phyloP scores from a whole-genome alignment of 1,140 invertebrate genomes.

The Hycleus cichorii region DNA sequence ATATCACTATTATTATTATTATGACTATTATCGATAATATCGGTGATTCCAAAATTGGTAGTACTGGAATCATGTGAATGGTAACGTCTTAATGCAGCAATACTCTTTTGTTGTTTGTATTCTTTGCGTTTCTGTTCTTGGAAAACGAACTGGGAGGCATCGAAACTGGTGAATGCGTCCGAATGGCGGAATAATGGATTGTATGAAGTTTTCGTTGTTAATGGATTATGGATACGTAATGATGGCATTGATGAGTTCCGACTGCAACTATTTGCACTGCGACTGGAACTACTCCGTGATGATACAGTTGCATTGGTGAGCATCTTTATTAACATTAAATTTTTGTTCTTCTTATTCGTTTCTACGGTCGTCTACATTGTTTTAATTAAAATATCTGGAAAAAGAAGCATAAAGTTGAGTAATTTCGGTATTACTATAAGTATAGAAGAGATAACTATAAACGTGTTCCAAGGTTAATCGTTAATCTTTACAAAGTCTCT shows the following conservation, averaged over 20 bases:
- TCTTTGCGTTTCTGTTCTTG: slow-evolving; percentile 24
- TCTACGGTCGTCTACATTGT: neutral
- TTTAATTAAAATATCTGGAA: neutral
- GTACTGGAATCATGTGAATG: slow-evolving; percentile 31
- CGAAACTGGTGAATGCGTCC: slow-evolving; percentile 33
- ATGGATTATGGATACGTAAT: slow-evolving; percentile 28
- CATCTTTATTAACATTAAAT: slow-evolving; percentile 14
- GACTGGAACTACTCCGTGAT: slow-evolving; percentile 27
- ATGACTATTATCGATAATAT: neutral
- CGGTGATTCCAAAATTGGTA: slow-evolving; percentile 17
- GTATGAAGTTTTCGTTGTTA: slow-evolving; percentile 30
- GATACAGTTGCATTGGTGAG: slow-evolving; percentile 33
- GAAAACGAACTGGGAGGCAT: slow-evolving; percentile 33
- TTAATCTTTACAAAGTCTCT: too few species aligned
- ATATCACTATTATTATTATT: slow-evolving; percentile 17
- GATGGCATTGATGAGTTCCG: slow-evolving; percentile 36
- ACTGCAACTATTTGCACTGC: slow-evolving; percentile 27
- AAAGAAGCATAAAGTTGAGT: neutral
- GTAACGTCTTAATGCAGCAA: slow-evolving; percentile 24
- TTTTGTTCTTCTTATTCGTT: neutral
- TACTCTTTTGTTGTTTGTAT: slow-evolving; percentile 17
- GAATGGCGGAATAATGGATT: slow-evolving; percentile 34
- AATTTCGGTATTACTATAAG: neutral
- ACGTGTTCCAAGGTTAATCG: too few species aligned
- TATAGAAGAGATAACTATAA: too few species aligned